Percentiles rank a stretch among this genome's conserved stretches.
phyloP scores from a whole-genome alignment of 1,140 invertebrate genomes.

The Drosophila nannoptera region DNA sequence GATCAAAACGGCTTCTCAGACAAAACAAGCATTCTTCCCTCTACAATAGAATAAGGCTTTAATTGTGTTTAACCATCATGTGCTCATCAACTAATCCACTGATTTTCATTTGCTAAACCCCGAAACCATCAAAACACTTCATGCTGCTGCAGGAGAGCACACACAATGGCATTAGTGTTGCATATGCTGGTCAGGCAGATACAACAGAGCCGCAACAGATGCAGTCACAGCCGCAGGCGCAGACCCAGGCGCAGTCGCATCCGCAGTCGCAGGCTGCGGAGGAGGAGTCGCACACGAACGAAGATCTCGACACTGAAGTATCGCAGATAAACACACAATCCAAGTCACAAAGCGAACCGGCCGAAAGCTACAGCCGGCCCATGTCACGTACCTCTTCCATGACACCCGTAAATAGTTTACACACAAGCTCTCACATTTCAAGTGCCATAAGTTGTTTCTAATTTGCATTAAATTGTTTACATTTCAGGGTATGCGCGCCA shows the following conservation, averaged over 20 bases:
- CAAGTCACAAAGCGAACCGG: constrained; percentile 73
- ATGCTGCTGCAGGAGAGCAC: constrained; percentile 59
- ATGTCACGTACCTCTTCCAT: constrained; percentile 79
- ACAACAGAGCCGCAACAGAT: constrained; percentile 15
- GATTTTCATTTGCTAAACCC: constrained; percentile 70
- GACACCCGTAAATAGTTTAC: constrained; percentile 79
- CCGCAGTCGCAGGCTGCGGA: constrained; percentile 35
- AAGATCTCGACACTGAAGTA: constrained; percentile 79
- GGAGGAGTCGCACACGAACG: constrained; percentile 72
- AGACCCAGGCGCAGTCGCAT: constrained; percentile 12
- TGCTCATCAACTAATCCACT: constrained; percentile 71
- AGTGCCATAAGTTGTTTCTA: background rate
- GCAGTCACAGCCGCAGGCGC: constrained; percentile 15
- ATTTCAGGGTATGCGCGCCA: constrained; percentile 80
- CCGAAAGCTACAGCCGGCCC: constrained; percentile 77
- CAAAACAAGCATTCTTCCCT: background rate
- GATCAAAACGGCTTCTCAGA: background rate
- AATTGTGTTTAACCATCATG: constrained; percentile 48
- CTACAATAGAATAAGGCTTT: background rate
- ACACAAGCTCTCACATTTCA: constrained; percentile 13
- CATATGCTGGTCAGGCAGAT: constrained; percentile 39
- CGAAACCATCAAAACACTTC: constrained; percentile 41
- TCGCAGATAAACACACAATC: constrained; percentile 79
- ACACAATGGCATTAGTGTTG: constrained; percentile 55
- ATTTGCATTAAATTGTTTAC: constrained; percentile 14